phyloP scores from a whole-genome alignment of 2,797 vertebrate genomes.

The Squalus acanthias region DNA sequence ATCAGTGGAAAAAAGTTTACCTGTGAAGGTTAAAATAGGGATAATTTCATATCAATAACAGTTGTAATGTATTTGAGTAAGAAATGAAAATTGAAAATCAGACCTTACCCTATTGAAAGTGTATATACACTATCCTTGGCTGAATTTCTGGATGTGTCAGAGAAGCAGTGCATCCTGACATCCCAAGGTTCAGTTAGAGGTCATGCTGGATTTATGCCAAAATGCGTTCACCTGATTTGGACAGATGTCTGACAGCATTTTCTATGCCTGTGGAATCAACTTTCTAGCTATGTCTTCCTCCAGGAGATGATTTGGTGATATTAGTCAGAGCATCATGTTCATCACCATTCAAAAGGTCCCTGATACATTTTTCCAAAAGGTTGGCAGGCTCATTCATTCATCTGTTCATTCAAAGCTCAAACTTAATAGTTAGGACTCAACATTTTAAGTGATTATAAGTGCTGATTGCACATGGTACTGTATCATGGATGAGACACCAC shows the following conservation, averaged over 20 bases:
- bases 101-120: not conserved
- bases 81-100: not conserved
- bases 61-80: not conserved
- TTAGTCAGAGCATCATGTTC: not conserved
- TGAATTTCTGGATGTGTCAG: not conserved
- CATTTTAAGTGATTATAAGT: not conserved
- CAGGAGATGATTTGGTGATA: not conserved
- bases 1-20: not conserved
- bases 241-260: not conserved
- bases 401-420: not conserved
- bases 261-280: not conserved
- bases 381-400: not conserved
- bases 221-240: not conserved
- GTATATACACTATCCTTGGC: not conserved
- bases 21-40: no score
- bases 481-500: not conserved
- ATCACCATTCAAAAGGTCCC: not conserved
- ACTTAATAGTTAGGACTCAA: not conserved
- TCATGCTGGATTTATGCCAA: not conserved
- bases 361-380: not conserved
- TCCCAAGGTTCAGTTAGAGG: not conserved
- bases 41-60: no score
- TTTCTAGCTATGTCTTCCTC: no score
- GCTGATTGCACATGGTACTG: not conserved
- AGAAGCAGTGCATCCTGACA: not conserved